phyloP scores from a whole-genome alignment of 2,113 vertebrate genomes.

The Ancistrus triradiatus region DNA sequence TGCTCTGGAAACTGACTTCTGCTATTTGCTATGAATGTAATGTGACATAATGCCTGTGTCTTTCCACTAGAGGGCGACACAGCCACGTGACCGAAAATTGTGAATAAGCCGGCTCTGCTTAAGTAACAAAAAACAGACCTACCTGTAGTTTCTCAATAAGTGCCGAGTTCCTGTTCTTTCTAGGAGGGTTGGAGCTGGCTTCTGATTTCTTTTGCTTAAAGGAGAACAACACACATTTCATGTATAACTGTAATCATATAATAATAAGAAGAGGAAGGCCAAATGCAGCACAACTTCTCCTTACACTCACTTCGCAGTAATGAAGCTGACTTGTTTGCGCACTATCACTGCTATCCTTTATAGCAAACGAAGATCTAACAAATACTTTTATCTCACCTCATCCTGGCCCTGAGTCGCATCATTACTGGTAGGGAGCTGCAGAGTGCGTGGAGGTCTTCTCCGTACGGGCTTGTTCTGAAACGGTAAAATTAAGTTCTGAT shows the following conservation, averaged over 20 bases:
- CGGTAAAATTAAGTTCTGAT: background rate
- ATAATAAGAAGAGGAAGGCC: background rate
- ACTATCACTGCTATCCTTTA: no score
- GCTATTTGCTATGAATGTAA: no score
- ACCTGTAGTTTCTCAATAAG: constrained; percentile 72
- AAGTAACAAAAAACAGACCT: constrained; percentile 42
- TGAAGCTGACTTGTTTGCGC: no score
- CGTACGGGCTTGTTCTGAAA: constrained; percentile 45
- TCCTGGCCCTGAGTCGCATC: constrained; percentile 25
- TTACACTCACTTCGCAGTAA: no score
- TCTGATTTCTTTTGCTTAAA: constrained; percentile 35
- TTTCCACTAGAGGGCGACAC: constrained; percentile 21
- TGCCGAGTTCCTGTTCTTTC: constrained; percentile 65
- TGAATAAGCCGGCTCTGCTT: no score
- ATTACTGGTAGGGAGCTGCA: constrained; percentile 19
- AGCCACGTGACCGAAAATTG: background rate
- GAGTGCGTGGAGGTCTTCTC: constrained; percentile 39
- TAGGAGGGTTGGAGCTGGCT: constrained; percentile 42
- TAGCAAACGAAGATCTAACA: no score
- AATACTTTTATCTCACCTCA: constrained; percentile 23
- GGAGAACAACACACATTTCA: background rate
- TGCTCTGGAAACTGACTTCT: no score
- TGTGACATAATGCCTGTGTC: no score
- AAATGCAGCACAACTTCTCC: no score
- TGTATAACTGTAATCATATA: background rate